Evolutionary conservation across 92 coral and sea anemone genomes (phyloP), one percentile per base, ranked within the genome.

Genomic region (Galaxea fascicularis): DNA sequence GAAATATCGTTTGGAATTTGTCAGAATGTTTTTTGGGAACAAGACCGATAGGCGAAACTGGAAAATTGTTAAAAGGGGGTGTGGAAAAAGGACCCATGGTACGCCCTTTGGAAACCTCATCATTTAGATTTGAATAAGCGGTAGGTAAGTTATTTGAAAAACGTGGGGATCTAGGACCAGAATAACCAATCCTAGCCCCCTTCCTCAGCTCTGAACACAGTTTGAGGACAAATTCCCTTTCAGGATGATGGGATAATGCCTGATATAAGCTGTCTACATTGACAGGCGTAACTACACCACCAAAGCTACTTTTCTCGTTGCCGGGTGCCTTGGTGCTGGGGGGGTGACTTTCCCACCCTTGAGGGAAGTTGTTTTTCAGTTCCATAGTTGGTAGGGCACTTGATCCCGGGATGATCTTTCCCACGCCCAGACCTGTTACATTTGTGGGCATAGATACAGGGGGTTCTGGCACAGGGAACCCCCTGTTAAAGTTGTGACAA

Each of bases 11-110:
- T n/a, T n/a, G n/a, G n/a, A n/a, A n/a, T n/a, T n/a, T n/a, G n/a
- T n/a, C n/a, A n/a, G n/a, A n/a, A n/a, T 85, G 83, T 60, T 85
- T 85, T 57, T 85, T 85, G 17, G 89, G 85, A 53, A 65, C 78
- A 12, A 75, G 45, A 35, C 78, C 71, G 31, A 77, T 65, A n/a
- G n/a, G n/a, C n/a, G n/a, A n/a, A n/a, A n/a, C n/a, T n/a, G n/a
- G n/a, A n/a, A n/a, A n/a, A n/a, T 78, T 78, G 4, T 12, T 8
- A 21, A 78, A 60, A 11, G 83, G 83, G 31, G 83, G 83, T 14
- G 30, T 57, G 18, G 35, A 24, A 35, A 78, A 60, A 12, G 83
- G n/a, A n/a, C n/a, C n/a, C n/a, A n/a, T n/a, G n/a, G n/a, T n/a
- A n/a, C n/a, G n/a, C n/a, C n/a, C n/a, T n/a, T n/a, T n/a, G n/a